A percentile compares a stretch with the other conserved stretches of the same genome.
Conservation (phyloP, 2,797 vertebrate genomes). For the Champsocephalus gunnari region DNA sequence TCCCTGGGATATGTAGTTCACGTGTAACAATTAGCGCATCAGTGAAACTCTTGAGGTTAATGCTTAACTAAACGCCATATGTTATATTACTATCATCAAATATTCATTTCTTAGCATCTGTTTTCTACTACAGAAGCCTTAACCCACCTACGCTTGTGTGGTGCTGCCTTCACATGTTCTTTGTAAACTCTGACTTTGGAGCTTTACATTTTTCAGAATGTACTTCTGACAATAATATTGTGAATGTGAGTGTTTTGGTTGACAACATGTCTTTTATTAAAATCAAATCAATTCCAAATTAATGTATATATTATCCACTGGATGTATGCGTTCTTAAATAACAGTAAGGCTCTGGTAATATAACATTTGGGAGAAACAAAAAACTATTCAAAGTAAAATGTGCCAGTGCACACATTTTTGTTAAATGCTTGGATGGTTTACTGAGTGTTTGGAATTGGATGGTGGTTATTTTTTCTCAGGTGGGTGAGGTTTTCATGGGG, state of each 20-base stretch:
- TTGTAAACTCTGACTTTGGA: neutral
- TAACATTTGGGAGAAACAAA: neutral
- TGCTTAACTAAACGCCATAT: too few relatives aligned
- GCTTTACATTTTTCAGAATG: too few relatives aligned
- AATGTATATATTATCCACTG: neutral
- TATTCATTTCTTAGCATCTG: neutral
- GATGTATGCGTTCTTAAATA: neutral
- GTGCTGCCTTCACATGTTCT: conserved; percentile 31
- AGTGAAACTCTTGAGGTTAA: neutral
- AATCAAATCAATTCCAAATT: neutral
- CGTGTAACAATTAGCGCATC: too few relatives aligned
- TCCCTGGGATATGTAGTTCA: conserved; percentile 80
- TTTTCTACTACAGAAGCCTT: neutral
- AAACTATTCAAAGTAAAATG: neutral
- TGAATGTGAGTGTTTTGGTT: too few relatives aligned
- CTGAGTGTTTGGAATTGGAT: neutral
- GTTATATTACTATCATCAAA: neutral
- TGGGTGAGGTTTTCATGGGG: neutral
- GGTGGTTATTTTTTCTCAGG: neutral
- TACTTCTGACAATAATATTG: too few relatives aligned
- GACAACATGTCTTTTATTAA: too few relatives aligned
- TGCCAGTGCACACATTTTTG: neutral
- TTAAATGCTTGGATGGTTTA: neutral
- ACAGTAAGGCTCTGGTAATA: neutral
- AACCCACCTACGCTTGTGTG: neutral